These are phyloP conservation scores for Sebastes cheni DNA, from an alignment of 2,797 vertebrate species.

Conservation along the genomic window DNA sequence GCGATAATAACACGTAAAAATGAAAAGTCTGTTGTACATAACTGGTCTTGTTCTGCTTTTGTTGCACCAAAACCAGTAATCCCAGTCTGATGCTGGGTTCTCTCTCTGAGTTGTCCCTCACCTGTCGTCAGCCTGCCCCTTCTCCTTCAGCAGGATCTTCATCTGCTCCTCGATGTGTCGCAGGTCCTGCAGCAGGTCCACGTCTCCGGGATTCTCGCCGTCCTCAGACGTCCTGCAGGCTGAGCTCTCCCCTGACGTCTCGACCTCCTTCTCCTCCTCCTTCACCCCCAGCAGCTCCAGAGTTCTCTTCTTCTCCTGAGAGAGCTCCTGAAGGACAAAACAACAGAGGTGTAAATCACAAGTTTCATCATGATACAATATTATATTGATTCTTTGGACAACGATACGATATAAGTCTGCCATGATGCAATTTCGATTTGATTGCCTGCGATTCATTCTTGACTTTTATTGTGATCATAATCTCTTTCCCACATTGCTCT, in stretches of 20 bases:
- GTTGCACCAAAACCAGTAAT: neutral
- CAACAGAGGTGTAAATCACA: too few relatives aligned
- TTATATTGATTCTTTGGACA: too few relatives aligned
- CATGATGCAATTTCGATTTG: too few relatives aligned
- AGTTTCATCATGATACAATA: too few relatives aligned
- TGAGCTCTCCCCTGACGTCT: neutral
- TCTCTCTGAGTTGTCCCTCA: constrained; percentile 61
- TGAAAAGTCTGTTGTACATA: neutral
- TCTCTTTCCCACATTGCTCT: neutral
- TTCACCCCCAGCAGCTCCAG: constrained; percentile 88
- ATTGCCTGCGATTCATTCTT: neutral
- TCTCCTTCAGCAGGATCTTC: constrained; percentile 90
- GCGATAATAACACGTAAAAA: neutral
- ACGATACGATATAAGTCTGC: too few relatives aligned
- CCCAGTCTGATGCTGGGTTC: neutral
- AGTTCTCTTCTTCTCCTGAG: constrained; percentile 91
- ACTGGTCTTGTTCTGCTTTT: neutral
- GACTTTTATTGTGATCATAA: neutral
- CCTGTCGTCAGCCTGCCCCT: constrained; percentile 90
- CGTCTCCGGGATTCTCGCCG: constrained; percentile 60
- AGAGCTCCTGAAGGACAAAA: constrained; percentile 86
- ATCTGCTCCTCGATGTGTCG: constrained; percentile 93
- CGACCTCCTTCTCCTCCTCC: constrained; percentile 53
- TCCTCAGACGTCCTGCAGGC: constrained; percentile 18
- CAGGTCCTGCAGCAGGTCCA: constrained; percentile 86